phyloP scores from a whole-genome alignment of 2,888 invertebrate species.

The Thymelicus sylvestris region DNA sequence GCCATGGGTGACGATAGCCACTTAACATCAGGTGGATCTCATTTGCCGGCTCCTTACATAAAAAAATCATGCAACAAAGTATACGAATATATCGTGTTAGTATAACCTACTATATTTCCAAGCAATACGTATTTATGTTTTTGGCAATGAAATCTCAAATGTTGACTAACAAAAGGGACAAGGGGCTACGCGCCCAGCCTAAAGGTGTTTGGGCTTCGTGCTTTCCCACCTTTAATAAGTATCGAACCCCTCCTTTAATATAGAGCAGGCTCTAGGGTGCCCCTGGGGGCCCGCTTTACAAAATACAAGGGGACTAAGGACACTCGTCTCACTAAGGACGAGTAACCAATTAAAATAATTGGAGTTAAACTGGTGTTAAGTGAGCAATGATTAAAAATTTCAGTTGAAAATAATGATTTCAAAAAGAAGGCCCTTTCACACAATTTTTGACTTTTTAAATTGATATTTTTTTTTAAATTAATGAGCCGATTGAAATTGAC shows the following conservation, averaged over 20 bases:
- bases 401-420: no score
- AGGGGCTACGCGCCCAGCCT: slow-evolving; percentile 52
- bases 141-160: slow-evolving; percentile 34
- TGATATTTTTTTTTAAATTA: no score
- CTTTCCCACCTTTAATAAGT: slow-evolving; percentile 75
- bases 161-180: slow-evolving; percentile 53
- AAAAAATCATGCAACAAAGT: no score
- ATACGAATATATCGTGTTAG: not conserved
- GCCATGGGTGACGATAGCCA: no score
- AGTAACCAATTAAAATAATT: not conserved
- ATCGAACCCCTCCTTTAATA: slow-evolving; percentile 75
- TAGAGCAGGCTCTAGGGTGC: slow-evolving; percentile 67
- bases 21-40: no score
- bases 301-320: slow-evolving; percentile 60
- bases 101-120: not conserved
- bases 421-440: no score
- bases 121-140: slow-evolving; percentile 16
- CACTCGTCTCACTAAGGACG: slow-evolving; percentile 44
- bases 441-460: no score
- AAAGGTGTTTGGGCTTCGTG: slow-evolving; percentile 67
- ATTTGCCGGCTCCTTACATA: no score
- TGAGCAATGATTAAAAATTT: no score
- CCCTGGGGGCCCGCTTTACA: slow-evolving; percentile 58
- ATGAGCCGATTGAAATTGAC: no score
- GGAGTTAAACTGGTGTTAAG: not conserved